Evolutionary conservation across 2,797 vertebrate species (phyloP).

Genomic region (Mastacembelus armatus): DNA sequence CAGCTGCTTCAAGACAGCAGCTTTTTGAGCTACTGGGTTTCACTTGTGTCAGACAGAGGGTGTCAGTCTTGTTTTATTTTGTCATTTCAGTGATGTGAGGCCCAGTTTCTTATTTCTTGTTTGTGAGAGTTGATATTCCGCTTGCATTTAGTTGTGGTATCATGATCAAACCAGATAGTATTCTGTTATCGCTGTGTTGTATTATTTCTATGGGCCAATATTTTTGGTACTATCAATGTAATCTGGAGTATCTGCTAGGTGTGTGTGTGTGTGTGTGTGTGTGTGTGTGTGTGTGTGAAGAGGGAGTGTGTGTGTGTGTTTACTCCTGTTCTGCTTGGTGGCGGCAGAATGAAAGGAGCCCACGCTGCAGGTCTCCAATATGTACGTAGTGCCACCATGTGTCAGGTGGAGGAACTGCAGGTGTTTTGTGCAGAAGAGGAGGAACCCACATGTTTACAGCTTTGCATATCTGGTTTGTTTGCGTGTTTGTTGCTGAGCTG

Average conservation of each 20-base stretch:
- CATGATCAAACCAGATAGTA: constrained; percentile 74
- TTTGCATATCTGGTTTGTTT: constrained; percentile 33
- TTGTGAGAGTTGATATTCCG: constrained; percentile 77
- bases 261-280: constrained; percentile 49
- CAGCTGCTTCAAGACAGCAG: constrained; percentile 12
- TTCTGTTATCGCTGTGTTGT: constrained; percentile 78
- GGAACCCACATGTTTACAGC: constrained; percentile 16
- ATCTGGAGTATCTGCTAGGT: constrained; percentile 82
- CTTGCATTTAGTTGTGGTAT: constrained; percentile 71
- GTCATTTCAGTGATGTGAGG: constrained; percentile 58
- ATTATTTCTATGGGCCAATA: constrained; percentile 87
- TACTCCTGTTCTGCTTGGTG: constrained; percentile 66
- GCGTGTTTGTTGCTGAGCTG: constrained; percentile 33
- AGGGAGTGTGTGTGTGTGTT: too few species aligned
- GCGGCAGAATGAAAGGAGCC: constrained; percentile 47
- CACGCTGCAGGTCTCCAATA: constrained; percentile 54
- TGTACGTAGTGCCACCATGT: constrained; percentile 85
- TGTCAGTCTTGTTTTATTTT: constrained; percentile 63
- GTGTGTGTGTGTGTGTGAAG: too few species aligned
- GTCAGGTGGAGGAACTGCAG: constrained; percentile 53
- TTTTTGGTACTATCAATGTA: constrained; percentile 82
- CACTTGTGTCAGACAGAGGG: constrained; percentile 42
- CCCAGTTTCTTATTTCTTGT: constrained; percentile 74
- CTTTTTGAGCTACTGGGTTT: constrained; percentile 42
- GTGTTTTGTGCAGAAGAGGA: background rate